These are phyloP conservation scores for Mixornis gularis DNA, from an alignment of 2,113 vertebrate species.

Conservation along the genomic window DNA sequence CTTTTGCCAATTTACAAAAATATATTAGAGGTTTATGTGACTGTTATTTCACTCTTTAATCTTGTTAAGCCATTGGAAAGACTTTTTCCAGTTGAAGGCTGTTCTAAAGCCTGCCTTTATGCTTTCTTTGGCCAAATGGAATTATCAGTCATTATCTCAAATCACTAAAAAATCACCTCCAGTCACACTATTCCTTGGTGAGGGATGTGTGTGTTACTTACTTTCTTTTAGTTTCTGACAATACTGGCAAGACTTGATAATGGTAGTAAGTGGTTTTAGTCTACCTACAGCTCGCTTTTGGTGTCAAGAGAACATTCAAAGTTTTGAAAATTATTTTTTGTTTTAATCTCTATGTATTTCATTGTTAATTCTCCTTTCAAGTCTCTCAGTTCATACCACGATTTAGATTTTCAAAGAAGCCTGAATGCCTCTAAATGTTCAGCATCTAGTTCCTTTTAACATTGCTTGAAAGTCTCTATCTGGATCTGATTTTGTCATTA, in stretches of 20 bases:
- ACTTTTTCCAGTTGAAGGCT: neutral
- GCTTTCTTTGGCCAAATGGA: neutral
- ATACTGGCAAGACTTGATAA: neutral
- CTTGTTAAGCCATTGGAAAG: neutral
- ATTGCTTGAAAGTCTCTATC: neutral
- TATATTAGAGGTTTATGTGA: neutral
- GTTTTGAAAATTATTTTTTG: constrained; percentile 3
- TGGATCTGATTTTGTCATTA: neutral
- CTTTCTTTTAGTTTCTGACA: neutral
- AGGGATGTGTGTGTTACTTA: neutral
- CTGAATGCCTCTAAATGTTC: neutral
- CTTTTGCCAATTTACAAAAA: neutral
- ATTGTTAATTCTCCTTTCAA: neutral
- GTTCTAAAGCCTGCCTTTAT: neutral
- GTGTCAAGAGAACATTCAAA: neutral
- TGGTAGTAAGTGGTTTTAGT: neutral
- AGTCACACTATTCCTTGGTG: neutral
- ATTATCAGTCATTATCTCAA: neutral
- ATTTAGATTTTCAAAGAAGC: constrained; percentile 1
- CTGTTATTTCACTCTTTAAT: neutral
- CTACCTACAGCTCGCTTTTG: neutral
- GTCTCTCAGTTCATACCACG: neutral
- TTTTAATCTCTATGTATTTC: neutral
- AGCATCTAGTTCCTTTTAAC: neutral
- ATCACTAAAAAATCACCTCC: neutral